Percentiles rank a stretch among this genome's conserved stretches.
Conservation (phyloP, 1,140 invertebrate genomes). For the Ceratosolen solmsi region DNA sequence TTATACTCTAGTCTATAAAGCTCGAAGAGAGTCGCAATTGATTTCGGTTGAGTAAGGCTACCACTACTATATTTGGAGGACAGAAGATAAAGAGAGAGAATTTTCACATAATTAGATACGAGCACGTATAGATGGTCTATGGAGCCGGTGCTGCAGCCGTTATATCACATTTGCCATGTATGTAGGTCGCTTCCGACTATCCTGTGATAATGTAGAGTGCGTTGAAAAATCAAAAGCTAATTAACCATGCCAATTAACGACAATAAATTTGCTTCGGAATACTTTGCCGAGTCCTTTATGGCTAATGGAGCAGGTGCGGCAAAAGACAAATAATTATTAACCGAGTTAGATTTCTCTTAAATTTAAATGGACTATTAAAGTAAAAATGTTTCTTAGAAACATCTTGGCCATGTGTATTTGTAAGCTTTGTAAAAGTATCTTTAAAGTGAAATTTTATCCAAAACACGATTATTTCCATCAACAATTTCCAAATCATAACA, state of each 20-base stretch:
- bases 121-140: background rate
- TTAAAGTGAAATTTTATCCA: too few relatives aligned
- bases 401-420: too few relatives aligned
- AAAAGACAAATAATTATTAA: background rate
- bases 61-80: too few relatives aligned
- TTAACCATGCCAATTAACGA: conserved; percentile 6
- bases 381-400: too few relatives aligned
- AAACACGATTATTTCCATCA: too few relatives aligned
- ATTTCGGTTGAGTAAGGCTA: background rate
- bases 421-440: too few relatives aligned
- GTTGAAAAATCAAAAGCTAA: conserved; percentile 28
- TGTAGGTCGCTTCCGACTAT: conserved; percentile 41
- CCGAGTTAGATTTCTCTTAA: too few relatives aligned
- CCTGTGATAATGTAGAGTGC: background rate
- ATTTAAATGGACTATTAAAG: too few relatives aligned
- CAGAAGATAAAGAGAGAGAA: background rate
- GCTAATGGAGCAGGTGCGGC: background rate
- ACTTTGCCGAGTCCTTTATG: background rate
- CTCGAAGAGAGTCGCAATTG: background rate
- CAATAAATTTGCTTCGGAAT: background rate
- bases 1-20: background rate
- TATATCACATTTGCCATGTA: conserved; percentile 45
- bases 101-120: conserved; percentile 2
- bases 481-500: too few relatives aligned
- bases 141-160: background rate